Conservation (phyloP, 2,113 vertebrate species). For the Bufo bufo region DNA sequence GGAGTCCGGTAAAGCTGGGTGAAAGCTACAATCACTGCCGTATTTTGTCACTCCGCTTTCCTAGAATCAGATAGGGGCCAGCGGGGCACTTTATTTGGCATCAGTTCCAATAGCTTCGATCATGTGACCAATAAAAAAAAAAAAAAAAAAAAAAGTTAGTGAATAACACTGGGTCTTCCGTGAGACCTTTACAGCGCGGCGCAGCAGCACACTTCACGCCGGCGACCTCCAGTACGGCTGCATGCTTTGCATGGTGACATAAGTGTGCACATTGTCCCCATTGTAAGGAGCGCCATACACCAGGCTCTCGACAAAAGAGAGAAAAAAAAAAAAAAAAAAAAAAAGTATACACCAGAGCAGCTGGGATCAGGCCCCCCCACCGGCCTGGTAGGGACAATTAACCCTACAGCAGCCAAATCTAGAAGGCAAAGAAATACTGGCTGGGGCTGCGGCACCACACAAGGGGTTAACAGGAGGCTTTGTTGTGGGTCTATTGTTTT, state of each 20-base stretch:
- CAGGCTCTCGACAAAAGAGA: background rate
- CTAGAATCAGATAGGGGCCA: background rate
- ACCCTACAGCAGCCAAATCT: background rate
- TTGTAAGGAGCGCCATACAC: background rate
- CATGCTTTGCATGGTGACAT: background rate
- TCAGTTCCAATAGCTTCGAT: background rate
- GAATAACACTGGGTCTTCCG: background rate
- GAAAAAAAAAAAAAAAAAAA: background rate
- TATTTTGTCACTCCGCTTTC: background rate
- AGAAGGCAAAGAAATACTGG: background rate
- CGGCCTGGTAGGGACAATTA: background rate
- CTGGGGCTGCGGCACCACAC: background rate
- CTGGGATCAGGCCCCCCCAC: background rate
- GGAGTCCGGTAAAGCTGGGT: too few species aligned
- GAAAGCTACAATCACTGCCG: background rate
- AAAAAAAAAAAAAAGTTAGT: background rate
- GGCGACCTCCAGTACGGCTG: background rate
- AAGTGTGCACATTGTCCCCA: conserved; percentile 13
- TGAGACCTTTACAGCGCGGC: background rate
- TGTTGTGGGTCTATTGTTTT: conserved; percentile 68
- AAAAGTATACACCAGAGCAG: background rate
- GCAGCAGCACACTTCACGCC: background rate
- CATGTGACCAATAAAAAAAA: background rate
- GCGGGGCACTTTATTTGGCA: too few species aligned
- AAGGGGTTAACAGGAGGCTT: conserved; percentile 66